Evolutionary conservation across 1,140 invertebrate genomes (phyloP), one percentile per base, ranked within the genome.

Genomic region (Cyrtorhinus lividipennis): DNA sequence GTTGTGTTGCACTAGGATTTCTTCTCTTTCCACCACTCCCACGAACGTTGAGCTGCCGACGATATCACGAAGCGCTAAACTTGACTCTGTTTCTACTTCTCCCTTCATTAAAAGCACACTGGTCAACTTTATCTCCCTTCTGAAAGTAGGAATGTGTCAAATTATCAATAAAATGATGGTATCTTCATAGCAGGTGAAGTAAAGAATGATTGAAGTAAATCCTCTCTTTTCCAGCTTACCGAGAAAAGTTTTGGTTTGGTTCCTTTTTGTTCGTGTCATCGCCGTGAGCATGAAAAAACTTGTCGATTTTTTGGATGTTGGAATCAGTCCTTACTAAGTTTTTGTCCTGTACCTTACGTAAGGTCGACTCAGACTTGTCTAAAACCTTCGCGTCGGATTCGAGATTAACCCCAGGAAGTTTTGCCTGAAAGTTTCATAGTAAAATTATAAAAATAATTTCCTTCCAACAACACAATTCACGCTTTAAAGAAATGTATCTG

Each of bases 31-130:
- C 15, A 95, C 83, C 69, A 85, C 88, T 1, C 94, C 94, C 62
- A 98, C 90, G 76, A 92, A 97, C 44, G 83, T 90, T 64, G 91
- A 80, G 71, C 92, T 86, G 2, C 83, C 80, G 59, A 98, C 74
- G 27, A 92, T 81, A 67, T 89, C 82, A 56, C 83, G 77, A 10
- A 92, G 71, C 69, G 81, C 80, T 62, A 77, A 69, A 71, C 88
- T 85, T 71, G 81, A 85, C 45, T 78, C 75, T 22, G 79, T 73
- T 71, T 85, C 80, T 15, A 83, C 72, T 64, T 78, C 73, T 71
- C 81, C 77, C 38, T 85, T 77, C 48, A 95, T 75, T 65, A 79
- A 75, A 48, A 88, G 76, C 0, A 96, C 76, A 73, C 90, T 94
- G 0, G 83, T 84, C 46, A 95, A 74, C 67, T 85, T 83, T 1